Conservation (phyloP, 2,113 vertebrate species). For the Gallinago media region DNA sequence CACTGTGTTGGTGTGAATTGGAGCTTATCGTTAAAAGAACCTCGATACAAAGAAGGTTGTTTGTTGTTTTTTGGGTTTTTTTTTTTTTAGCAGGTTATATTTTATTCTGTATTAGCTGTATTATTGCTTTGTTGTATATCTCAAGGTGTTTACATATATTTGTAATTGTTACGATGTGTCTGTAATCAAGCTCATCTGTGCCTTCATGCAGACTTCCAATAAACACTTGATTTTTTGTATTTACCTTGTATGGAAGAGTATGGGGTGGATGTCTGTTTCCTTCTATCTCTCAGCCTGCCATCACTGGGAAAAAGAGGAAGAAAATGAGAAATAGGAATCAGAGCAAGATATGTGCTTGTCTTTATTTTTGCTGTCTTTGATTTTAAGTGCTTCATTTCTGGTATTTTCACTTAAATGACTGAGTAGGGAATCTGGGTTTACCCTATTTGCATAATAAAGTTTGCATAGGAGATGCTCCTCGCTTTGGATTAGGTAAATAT, state of each 20-base stretch:
- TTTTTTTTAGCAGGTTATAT: neutral
- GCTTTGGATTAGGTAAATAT: neutral
- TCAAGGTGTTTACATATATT: slow-evolving; percentile 53
- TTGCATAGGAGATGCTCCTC: neutral
- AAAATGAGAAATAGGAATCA: neutral
- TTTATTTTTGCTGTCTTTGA: neutral
- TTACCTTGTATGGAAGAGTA: slow-evolving; percentile 34
- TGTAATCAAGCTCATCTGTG: slow-evolving; percentile 69
- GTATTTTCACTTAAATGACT: neutral
- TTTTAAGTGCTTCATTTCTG: neutral
- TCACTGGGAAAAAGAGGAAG: neutral
- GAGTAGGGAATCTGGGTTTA: neutral
- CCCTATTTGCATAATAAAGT: neutral
- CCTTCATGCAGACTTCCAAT: slow-evolving; percentile 69
- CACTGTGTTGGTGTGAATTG: neutral
- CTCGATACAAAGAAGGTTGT: neutral
- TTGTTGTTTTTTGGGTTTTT: neutral
- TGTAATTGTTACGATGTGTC: slow-evolving; percentile 50
- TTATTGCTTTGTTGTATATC: slow-evolving; percentile 62
- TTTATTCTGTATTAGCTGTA: slow-evolving; percentile 61
- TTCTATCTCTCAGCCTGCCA: neutral
- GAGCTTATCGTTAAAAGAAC: slow-evolving; percentile 9
- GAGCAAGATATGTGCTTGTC: neutral
- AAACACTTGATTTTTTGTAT: slow-evolving; percentile 63
- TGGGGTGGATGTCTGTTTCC: neutral